Evolutionary conservation across 2,797 vertebrate genomes (phyloP).

Genomic region (Enteromius radiatus): DNA sequence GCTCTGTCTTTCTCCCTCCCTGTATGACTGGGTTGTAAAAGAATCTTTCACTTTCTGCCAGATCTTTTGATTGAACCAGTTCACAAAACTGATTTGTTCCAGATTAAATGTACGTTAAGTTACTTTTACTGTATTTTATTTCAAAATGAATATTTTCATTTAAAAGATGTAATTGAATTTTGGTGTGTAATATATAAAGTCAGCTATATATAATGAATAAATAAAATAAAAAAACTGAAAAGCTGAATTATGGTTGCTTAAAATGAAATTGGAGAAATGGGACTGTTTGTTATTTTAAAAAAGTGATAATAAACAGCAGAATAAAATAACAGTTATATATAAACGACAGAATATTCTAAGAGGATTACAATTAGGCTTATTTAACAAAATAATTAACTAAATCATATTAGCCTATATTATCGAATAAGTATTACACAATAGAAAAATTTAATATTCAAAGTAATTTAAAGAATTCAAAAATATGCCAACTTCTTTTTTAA

Average conservation of each 20-base stretch:
- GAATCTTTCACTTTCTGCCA: neutral
- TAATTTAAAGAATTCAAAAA: neutral
- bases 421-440: neutral
- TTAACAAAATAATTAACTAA: neutral
- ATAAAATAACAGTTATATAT: neutral
- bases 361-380: too few species aligned
- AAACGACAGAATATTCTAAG: neutral
- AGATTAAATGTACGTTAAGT: neutral
- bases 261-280: neutral
- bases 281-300: neutral
- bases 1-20: constrained; percentile 47
- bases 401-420: too few species aligned
- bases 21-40: neutral
- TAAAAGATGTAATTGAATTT: neutral
- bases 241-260: neutral
- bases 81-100: neutral
- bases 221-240: neutral
- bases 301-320: neutral
- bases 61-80: neutral
- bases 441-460: neutral
- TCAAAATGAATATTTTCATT: neutral
- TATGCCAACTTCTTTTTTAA: neutral
- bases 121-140: neutral
- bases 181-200: neutral
- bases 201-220: neutral